Evolutionary conservation across 1,140 invertebrate genomes (phyloP), one percentile per base, ranked within the genome.

Genomic region (Brachionus plicatilis): DNA sequence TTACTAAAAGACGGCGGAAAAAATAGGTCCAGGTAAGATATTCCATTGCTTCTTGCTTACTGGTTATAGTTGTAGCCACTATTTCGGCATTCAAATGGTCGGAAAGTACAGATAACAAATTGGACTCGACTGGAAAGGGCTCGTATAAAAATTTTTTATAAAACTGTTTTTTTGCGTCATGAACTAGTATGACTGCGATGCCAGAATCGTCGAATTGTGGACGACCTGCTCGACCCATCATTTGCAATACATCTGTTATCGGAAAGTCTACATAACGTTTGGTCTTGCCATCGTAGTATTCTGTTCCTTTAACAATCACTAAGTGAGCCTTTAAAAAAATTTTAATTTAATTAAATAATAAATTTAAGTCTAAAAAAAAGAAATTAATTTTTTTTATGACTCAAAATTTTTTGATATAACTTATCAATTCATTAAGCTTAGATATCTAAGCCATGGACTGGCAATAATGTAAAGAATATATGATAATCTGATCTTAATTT

Each of bases 1-100:
- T 99, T 87, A 95, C 94, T 24, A 98, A 89, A 3, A 99, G 90
- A 85, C 97, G 91, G 85, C 96, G 90, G 90, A 98, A 99, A 90
- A 99, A 97, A 88, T 98, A 99, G 0, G 98, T 99, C 94, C 96
- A 99, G 0, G 97, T 97, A 37, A 99, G 91, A 90, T 99, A 99
- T 88, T 99, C 96, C 66, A 99, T 90, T 17, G 96, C 94, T 85
- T 97, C 95, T 89, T 98, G 95, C 89, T 96, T 97, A 0, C 92
- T 94, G 85, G 93, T 92, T 37, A 99, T 94, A 0, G 96, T 98
- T 85, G 95, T 95, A n/a, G 95, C 94, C 12, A 92, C 92, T 66
- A 99, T 94, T 91, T 99, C 98, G 2, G 98, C 98, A 90, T 99
- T 99, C 66, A 99, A 91, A 90, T 99, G 98, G 90, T 99, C 97